Base-by-base conservation (phyloP, 2,113 vertebrate species). In the Motacilla alba region DNA sequence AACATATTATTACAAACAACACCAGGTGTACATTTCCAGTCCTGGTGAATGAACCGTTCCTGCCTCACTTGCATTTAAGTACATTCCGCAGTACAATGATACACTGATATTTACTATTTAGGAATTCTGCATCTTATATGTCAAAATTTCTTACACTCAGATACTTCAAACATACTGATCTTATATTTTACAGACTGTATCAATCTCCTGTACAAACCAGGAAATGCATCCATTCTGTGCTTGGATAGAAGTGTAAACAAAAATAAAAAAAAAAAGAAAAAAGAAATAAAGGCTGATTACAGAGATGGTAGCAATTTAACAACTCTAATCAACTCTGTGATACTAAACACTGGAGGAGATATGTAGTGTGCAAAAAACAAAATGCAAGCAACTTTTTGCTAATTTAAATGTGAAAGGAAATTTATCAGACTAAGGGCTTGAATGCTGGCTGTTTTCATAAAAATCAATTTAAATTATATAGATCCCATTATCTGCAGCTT, bases 401-500 rank as follows among this genome's bases (percentile, higher is more conserved):
- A 59, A 93, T 78, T 84, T 84, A 94, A 53, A 59, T 47, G 19
- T 50, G 28, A 78, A 89, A 75, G 30, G 10, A 84, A 33, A 63
- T 84, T 75, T 84, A 59, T 70, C 69, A 72, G 18, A 50, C 10
- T 46, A 33, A 55, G 18, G 20, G 12, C 31, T 55, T 59, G 50
- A 67, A 75, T 39, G 15, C 24, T 82, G 28, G 10, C 19, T 70
- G 37, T 30, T 82, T 75, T 81, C 43, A 82, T 21, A 72, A 9
- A 49, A 63, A 62, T 26, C 20, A 18, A 3, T 67, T 90, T 92
- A 79, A 91, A 75, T 35, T 0, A 30, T 49, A 33, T 5, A 58
- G 39, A 50, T 39, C 3, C 7, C 8, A 72, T 58, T 55, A 67
- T 18, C 8, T 39, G n/a, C 23, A 50, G 23, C 3, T 78, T 70